Conservation (phyloP, 2,888 invertebrate species). For the Dicyrtoma fusca region DNA sequence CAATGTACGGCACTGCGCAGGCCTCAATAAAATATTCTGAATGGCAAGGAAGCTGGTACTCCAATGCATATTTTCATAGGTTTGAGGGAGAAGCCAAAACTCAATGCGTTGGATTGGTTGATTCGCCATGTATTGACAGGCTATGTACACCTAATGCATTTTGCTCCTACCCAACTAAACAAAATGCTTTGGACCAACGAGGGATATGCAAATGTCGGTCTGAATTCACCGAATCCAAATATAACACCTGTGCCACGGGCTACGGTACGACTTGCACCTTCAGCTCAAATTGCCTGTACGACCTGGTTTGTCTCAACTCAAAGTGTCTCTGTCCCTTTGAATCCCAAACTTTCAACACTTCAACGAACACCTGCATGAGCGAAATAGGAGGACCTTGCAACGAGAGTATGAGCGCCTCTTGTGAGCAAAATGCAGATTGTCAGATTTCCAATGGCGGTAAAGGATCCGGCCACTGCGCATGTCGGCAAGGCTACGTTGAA, state of each 20-base stretch:
- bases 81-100: too few relatives aligned
- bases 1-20: background rate
- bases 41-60: too few relatives aligned
- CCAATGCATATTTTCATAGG: background rate
- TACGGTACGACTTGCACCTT: background rate
- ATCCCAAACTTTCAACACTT: background rate
- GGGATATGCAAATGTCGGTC: background rate
- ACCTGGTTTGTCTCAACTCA: background rate
- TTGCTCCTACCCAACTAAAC: background rate
- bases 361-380: background rate
- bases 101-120: constrained; percentile 1
- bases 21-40: too few relatives aligned
- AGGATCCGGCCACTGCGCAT: background rate
- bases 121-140: background rate
- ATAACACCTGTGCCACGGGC: background rate
- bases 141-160: background rate
- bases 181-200: too few relatives aligned
- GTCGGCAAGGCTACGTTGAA: background rate
- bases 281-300: background rate
- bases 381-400: constrained; percentile 7
- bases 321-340: background rate
- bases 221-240: background rate
- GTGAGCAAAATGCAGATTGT: background rate
- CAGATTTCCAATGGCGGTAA: background rate
- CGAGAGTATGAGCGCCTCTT: background rate